Base-by-base conservation (phyloP, 1,140 invertebrate genomes). In the Semibalanus balanoides region DNA sequence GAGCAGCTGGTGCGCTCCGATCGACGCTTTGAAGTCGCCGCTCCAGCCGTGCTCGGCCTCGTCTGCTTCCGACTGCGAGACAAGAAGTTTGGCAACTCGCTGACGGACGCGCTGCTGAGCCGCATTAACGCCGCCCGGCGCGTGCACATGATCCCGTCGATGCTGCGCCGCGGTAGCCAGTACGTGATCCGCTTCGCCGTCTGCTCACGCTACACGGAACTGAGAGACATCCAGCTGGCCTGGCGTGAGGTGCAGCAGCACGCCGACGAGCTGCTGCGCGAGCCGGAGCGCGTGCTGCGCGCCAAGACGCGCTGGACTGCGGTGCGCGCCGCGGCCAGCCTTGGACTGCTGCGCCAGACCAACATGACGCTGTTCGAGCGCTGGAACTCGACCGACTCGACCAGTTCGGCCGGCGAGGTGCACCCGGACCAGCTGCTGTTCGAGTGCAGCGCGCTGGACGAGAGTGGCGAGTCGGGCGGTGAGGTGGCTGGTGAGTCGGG, bases 111-210 rank as follows among this genome's bases (percentile, higher is more conserved):
- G 0, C 84, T 98, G 0, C 82, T 96, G 69, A 92, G 93, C 81
- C 87, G 87, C 74, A 93, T 99, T 73, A 99, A 98, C 81, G 91
- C 91, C 0, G 90, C 94, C 71, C 92, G 93, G 30, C 90, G 94
- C 80, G 97, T 99, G 78, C 95, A 98, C 84, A 85, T 99, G 77
- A 94, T 97, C 0, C 95, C 96, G 0, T 93, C 95, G 0, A 94
- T 94, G 82, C 91, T 96, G 0, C 77, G 76, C 30, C 93, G 94
- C 82, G 35, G 35, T 17, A 94, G 96, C 40, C 90, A 90, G 78
- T 97, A 93, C 82, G 83, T 88, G 70, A 74, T n/a, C 25, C 69
- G 69, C 69, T 70, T 99, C 84, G 98, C 95, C 81, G 93, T 98
- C 0, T 94, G 96, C 74, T 90, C 95, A 3, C 93, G 97, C 83